Conservation (phyloP, 1,140 invertebrate genomes). For the Drosophila mayri region DNA sequence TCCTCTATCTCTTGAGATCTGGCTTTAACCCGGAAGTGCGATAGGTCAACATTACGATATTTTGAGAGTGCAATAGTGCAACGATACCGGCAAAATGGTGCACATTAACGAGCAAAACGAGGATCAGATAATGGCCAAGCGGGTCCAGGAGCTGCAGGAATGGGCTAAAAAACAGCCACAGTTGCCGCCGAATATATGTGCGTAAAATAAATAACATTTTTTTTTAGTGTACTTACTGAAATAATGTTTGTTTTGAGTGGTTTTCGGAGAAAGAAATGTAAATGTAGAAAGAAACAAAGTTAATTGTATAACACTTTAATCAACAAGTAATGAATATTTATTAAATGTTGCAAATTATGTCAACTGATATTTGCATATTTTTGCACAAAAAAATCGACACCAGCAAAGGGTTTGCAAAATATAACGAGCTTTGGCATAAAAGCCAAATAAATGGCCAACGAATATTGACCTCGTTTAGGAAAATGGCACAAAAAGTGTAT, state of each 20-base stretch:
- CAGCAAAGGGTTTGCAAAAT: background rate
- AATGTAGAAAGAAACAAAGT: background rate
- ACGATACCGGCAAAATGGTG: conserved; percentile 43
- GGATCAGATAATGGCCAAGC: conserved; percentile 86
- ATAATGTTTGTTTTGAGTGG: background rate
- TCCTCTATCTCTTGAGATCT: background rate
- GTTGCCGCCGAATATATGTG: conserved; percentile 90
- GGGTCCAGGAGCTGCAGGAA: conserved; percentile 87
- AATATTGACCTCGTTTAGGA: background rate
- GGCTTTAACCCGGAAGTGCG: conserved; percentile 7
- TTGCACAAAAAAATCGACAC: background rate
- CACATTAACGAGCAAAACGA: conserved; percentile 53
- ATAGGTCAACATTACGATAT: conserved; percentile 7
- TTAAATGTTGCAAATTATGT: conserved; percentile 1
- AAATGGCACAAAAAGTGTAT: background rate
- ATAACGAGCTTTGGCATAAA: background rate
- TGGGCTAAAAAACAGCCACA: conserved; percentile 92
- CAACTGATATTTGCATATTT: conserved; percentile 9
- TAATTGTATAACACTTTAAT: background rate
- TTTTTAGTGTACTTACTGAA: background rate
- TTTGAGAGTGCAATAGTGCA: conserved; percentile 2
- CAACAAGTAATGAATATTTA: conserved; percentile 2
- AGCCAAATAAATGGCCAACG: conserved; percentile 1
- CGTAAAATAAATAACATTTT: conserved; percentile 47
- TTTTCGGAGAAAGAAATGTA: background rate